Percentiles rank a stretch among this genome's conserved stretches.
Evolutionary conservation across 2,888 invertebrate species (phyloP).

Genomic region (Platynereis dumerilii): DNA sequence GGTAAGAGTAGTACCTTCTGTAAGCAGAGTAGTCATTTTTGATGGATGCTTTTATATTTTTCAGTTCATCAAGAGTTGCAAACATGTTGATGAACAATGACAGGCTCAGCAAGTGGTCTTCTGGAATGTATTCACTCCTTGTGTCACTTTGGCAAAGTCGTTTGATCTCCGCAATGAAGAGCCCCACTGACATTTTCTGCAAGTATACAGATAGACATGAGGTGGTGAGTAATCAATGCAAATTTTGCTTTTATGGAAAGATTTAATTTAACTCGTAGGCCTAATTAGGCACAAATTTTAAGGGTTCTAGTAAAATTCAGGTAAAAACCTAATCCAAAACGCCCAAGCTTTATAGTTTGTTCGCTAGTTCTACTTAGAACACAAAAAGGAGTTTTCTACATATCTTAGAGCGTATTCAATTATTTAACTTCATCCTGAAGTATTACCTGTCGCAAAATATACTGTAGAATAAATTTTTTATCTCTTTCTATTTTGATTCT

Average conservation of each 20-base stretch:
- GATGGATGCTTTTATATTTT: constrained; percentile 98
- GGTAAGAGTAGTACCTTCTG: too few species aligned
- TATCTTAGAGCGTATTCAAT: too few species aligned
- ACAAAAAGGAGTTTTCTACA: too few species aligned
- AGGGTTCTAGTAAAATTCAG: not conserved
- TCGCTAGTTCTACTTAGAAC: too few species aligned
- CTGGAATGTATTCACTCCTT: constrained; percentile 92
- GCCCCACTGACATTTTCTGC: constrained; percentile 84
- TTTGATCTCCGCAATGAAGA: constrained; percentile 92
- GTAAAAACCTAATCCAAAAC: too few species aligned
- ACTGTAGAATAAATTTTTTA: too few species aligned
- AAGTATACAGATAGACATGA: too few species aligned
- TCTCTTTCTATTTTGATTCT: too few species aligned
- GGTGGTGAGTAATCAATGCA: not conserved
- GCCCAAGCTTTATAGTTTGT: too few species aligned
- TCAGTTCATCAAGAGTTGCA: constrained; percentile 95
- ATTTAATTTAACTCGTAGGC: too few species aligned
- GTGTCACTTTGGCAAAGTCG: constrained; percentile 87
- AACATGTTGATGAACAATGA: constrained; percentile 99
- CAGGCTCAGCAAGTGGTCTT: constrained; percentile 92
- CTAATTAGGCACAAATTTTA: not conserved
- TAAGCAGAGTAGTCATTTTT: constrained; percentile 99
- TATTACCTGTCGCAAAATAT: too few species aligned
- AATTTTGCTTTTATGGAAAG: not conserved
- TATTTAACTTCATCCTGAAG: too few species aligned